Base-by-base conservation (phyloP, 2,797 vertebrate species). In the Syngnathus acus region DNA sequence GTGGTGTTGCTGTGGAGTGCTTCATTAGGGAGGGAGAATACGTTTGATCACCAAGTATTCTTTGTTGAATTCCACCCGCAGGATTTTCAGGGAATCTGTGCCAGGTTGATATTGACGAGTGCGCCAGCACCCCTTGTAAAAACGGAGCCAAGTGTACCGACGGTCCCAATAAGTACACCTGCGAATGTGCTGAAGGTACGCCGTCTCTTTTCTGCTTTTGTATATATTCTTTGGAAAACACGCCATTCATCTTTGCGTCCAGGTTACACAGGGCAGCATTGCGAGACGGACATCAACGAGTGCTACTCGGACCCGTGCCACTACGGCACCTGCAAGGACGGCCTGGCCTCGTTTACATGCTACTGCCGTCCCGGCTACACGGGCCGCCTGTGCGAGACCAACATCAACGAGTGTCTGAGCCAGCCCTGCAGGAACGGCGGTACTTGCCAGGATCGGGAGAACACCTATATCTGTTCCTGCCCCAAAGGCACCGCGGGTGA, bases 401-500 rank as follows among this genome's bases (percentile, higher is more conserved):
- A 99, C 85, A 93, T 99, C 82, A 96, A 99, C 0, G 97, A 99
- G 84, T 99, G 97, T 76, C 90, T 94, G 47, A 98, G 95, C 85
- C 94, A 95, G 76, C 97, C 97, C 0, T 98, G 97, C 83, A 95
- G 91, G 77, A 97, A 98, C 0, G 95, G 95, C 0, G 97, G 95
- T 8, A 94, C 93, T 64, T 99, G 97, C 77, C 93, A 96, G 82
- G 97, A 99, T 89, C 89, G 92, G 0, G 91, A 94, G 79, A 95
- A 98, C 0, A 78, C 91, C 10, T 99, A 97, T 77, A 74, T 91
- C 65, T 99, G 97, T 72, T 75, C 91, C 71, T 99, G 97, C 80
- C 95, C 93, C 64, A 94, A 93, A 88, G 97, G 97, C 65, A 99
- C 97, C n/a, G 84, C 93, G 51, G 87, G 88, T 86, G 37, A 77